Percentiles rank a stretch among this genome's conserved stretches.
phyloP scores from a whole-genome alignment of 2,888 invertebrate species.

The Callyntrura guangdongensis region DNA sequence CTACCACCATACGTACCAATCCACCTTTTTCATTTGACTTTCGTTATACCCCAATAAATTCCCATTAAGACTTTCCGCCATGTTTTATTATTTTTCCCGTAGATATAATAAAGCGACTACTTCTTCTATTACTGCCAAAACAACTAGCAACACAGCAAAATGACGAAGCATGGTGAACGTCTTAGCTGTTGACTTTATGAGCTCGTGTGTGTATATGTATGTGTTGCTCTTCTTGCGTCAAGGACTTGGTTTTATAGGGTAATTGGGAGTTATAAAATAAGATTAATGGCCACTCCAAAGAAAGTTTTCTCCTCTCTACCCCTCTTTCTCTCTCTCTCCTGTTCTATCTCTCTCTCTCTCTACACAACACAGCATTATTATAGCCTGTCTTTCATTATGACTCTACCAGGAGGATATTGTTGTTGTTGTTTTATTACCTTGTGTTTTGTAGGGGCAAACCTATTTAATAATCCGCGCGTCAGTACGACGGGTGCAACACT shows the following conservation, averaged over 20 bases:
- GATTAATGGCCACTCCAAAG: conserved; percentile 78
- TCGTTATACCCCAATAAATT: conserved; percentile 46
- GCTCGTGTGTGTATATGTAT: conserved; percentile 17
- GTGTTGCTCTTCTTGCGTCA: conserved; percentile 46
- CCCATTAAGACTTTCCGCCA: conserved; percentile 49
- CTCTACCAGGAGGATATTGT: not conserved
- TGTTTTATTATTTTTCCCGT: conserved; percentile 52
- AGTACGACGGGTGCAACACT: not conserved
- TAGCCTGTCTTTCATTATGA: conserved; percentile 8
- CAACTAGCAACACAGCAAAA: conserved; percentile 15
- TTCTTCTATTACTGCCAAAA: not conserved
- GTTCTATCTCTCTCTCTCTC: not conserved
- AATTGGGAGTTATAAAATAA: conserved; percentile 81
- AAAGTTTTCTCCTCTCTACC: conserved; percentile 47
- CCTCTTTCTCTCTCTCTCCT: too few species aligned
- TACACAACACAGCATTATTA: conserved; percentile 4
- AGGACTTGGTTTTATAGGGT: conserved; percentile 79
- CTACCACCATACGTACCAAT: conserved; percentile 3
- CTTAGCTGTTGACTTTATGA: conserved; percentile 9
- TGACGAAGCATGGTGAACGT: not conserved
- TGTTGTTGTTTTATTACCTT: conserved; percentile 44
- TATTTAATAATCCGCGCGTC: not conserved
- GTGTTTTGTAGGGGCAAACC: conserved; percentile 8
- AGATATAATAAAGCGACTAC: conserved; percentile 32
- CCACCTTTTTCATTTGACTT: conserved; percentile 14